Percentiles rank a stretch among this genome's conserved stretches.
phyloP scores from a whole-genome alignment of 2,888 invertebrate genomes.

The Diploptera punctata region DNA sequence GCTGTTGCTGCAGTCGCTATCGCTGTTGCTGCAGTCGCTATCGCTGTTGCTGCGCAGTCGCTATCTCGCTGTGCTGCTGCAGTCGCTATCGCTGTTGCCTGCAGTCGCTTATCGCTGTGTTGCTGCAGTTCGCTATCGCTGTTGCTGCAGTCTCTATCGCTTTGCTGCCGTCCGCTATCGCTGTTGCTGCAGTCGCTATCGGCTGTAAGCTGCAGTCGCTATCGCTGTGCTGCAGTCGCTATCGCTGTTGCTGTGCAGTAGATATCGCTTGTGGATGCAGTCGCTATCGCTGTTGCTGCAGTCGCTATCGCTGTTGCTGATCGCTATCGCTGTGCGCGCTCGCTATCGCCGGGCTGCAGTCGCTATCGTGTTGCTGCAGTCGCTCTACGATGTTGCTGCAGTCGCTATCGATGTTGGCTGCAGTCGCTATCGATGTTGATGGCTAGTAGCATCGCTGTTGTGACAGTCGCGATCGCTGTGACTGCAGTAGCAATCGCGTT shows the following conservation, averaged over 20 bases:
- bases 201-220: not conserved
- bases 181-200: constrained; percentile 2
- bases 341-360: too few species aligned
- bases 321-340: not conserved
- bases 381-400: not conserved
- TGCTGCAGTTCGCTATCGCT: not conserved
- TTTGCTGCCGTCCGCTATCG: not conserved
- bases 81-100: too few species aligned
- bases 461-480: not conserved
- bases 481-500: not conserved
- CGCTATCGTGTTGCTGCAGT: constrained; percentile 1
- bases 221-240: constrained; percentile 1
- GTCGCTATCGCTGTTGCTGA: constrained; percentile 7
- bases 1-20: not conserved
- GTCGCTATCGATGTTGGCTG: not conserved
- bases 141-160: not conserved
- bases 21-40: not conserved
- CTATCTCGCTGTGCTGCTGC: constrained; percentile 8
- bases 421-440: not conserved
- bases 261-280: not conserved
- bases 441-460: not conserved
- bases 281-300: constrained; percentile 7
- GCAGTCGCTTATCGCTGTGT: too few species aligned
- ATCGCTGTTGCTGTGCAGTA: not conserved
- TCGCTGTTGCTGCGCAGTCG: constrained; percentile 5